Evolutionary conservation across 2,888 invertebrate genomes (phyloP), one percentile per base, ranked within the genome.

Genomic region (Apodemia zela): DNA sequence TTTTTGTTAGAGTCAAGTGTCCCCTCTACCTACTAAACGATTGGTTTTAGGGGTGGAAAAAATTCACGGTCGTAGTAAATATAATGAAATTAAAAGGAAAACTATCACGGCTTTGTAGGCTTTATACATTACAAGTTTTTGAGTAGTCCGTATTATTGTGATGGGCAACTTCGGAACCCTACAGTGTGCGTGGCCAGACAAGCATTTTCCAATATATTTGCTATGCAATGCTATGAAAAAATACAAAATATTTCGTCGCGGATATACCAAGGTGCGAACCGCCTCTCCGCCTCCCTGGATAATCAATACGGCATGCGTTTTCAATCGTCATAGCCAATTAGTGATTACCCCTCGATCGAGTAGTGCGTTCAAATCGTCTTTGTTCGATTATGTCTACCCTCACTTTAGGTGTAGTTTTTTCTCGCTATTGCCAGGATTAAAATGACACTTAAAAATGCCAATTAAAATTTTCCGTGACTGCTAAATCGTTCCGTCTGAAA

Each of bases 281-380:
- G 7, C 15, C 25, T 54, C 54, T 54, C 54, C 25, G 15, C 21
- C 25, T 54, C 18, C 54, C 54, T 54, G 21, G 10, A 15, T 21
- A 21, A 21, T 54, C 25, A 54, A 54, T 54, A 54, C 25, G 54
- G 54, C 54, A 21, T 54, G 54, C 21, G 5, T 54, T 54, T 54
- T 54, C 54, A 54, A 54, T 54, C 18, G 54, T 54, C 25, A 54
- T 21, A 54, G 54, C 54, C 54, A 54, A 54, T 54, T 54, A 54
- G 54, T 54, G 54, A 25, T 42, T 42, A 42, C 42, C 42, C 42
- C 42, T 42, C 42, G 42, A 25, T 54, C 54, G 54, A 25, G 58
- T 62, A 47, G 58, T 58, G 33, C 59, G 58, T 59, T 63, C 47
- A 21, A 62, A 13, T 62, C 42, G 18, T 25, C 29, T 58, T 62